Evolutionary conservation across 1,140 invertebrate genomes (phyloP), one percentile per base, ranked within the genome.

Genomic region (Drepana arcuata): DNA sequence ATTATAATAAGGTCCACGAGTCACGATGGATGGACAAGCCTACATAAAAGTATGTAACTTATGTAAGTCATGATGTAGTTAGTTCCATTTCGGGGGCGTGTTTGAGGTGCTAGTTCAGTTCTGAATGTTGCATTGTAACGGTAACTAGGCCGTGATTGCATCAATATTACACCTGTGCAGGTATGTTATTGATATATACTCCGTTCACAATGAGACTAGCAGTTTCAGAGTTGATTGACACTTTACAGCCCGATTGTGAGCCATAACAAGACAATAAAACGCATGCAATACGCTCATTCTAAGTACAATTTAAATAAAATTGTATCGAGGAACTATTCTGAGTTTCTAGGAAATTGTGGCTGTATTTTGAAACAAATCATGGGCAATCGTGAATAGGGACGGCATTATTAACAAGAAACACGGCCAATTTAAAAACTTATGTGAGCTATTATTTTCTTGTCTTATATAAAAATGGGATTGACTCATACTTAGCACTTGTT

Each of bases 1-100:
- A 81, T 81, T 81, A 66, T 77, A 81, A 81, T 78, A 66, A 69
- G 68, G 60, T 42, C 44, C 54, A 58, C 61, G 56, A 77, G 62
- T 73, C 64, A 73, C 71, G 66, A 72, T 70, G 58, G 59, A 63
- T 49, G 57, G 53, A 58, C 60, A 54, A 44, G 27, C 49, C 28
- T 13, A 31, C 18, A 62, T 60, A 54, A 58, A 47, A 55, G 45
- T 38, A 34, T 42, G 34, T 48, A 40, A 57, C 41, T 56, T 41
- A 43, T 48, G 47, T n/a, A n/a, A n/a, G n/a, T 50, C 53, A 35
- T 53, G 52, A 55, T 34, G 45, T 36, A 40, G 50, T 32, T 36
- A 37, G 53, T 26, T 55, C 41, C 29, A 34, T 42, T n/a, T n/a
- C 30, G 41, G 26, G 38, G 52, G 41, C 48, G 48, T 45, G 51